Base-by-base conservation (phyloP, 2,113 vertebrate species). In the Alexandromys fortis region DNA sequence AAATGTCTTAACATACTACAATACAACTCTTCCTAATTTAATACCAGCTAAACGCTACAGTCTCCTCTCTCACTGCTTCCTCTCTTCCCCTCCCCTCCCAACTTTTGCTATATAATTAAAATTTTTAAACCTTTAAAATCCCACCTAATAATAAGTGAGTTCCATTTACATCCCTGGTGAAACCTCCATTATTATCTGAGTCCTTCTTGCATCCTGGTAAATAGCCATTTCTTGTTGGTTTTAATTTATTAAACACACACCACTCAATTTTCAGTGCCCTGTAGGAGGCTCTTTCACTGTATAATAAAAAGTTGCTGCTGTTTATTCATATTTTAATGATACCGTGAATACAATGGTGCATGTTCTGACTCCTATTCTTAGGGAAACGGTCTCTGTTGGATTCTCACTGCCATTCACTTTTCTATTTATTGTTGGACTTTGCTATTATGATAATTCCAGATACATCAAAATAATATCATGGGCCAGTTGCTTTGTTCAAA, bases 261-360 rank as follows among this genome's bases (percentile, higher is more conserved):
- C 92, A 96, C 92, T 97, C 97, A 96, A 96, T 96, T 97, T 97
- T 97, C 90, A 96, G 92, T 86, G 81, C 97, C 94, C 97, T 86
- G 94, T 95, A 97, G 94, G 96, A 97, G 90, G 94, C 91, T 97
- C 61, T 97, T 97, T 97, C 92, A 95, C 77, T 82, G 90, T 96
- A 94, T 96, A 97, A 98, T 95, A 97, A 97, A 97, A 97, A 97
- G 76, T 97, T 97, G 81, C 97, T 96, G 97, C 97, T 97, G 93
- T 97, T 97, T 97, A 97, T 97, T 98, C 97, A 97, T 96, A 97
- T 97, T 97, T 98, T 98, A 98, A 98, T 97, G 97, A 97, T 97
- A 95, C 92, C 78, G 26, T 96, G 96, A 97, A 97, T 94, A 97
- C 93, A 98, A 97, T 96, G 90, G 93, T 94, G 78, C 92, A 96